Evolutionary conservation across 2,888 invertebrate genomes (phyloP), one percentile per base, ranked within the genome.

Genomic region (Neoscelio sp.): DNA sequence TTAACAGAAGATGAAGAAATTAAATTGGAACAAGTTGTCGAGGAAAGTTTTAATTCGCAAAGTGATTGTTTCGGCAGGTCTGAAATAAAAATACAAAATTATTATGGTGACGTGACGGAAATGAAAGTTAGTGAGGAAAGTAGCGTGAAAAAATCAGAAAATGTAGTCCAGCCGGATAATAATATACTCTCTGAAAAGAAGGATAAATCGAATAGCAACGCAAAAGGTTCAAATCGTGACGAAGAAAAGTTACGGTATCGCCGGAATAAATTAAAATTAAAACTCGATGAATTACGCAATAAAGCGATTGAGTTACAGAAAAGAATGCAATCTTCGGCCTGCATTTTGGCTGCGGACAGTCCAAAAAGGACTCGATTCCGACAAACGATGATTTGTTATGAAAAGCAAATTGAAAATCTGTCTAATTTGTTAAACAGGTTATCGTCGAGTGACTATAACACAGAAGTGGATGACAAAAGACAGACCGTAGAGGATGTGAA

Each of bases 371-470:
- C 81, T 1, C 71, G 82, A 7, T 54, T 86, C 2, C 82, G 84
- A 5, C 84, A 85, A 30, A 83, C 80, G 58, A 84, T 88, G 62
- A 86, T 86, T 38, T 82, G 82, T 0, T 86, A 84, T 46, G 85
- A 87, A 23, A 81, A 82, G 2, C 86, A 86, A 33, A 89, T 88
- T 10, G 85, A 87, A 20, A 87, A 85, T 40, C 64, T 87, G 6
- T 85, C 85, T 1, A 86, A 85, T 33, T 26, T 87, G 6, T 56
- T 88, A 23, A 82, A 77, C 38, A 86, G 83, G 33, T 65, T 89
- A 12, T 84, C 85, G 0, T 76, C 83, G 2, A 56, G 60, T 42
- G 44, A 65, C 4, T 5, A 13, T 6, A 2, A 20, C 8, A 48
- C 62, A 2, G 50, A 80, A 7, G 40, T 58, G 2, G 78, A 81